A percentile compares a stretch with the other conserved stretches of the same genome.
These are phyloP conservation scores for Pseudoips prasinana DNA, from an alignment of 2,888 invertebrate species.

Conservation along the genomic window DNA sequence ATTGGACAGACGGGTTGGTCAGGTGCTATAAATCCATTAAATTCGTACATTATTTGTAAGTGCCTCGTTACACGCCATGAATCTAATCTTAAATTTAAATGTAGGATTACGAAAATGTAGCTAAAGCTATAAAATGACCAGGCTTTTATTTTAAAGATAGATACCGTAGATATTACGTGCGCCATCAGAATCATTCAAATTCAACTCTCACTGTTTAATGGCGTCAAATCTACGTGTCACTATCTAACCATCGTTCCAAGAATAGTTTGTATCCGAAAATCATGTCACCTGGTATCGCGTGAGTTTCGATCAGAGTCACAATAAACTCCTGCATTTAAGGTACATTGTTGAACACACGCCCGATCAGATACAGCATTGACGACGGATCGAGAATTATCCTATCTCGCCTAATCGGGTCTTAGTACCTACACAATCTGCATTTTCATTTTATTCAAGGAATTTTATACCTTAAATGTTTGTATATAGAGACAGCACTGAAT, in stretches of 20 bases:
- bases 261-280: conserved; percentile 43
- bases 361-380: conserved; percentile 64
- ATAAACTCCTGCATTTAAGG: conserved; percentile 66
- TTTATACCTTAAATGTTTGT: conserved; percentile 25
- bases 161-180: no score
- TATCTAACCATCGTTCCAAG: conserved; percentile 36
- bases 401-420: conserved; percentile 74
- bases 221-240: conserved; percentile 23
- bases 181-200: conserved; percentile 7
- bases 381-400: conserved; percentile 69
- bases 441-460: conserved; percentile 7
- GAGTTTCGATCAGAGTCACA: conserved; percentile 35
- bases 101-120: no score
- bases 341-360: conserved; percentile 56
- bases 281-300: conserved; percentile 46
- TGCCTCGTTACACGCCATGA: not conserved
- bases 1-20: not conserved
- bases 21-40: not conserved
- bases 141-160: no score
- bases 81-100: no score
- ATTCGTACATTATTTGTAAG: not conserved
- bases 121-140: no score
- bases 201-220: conserved; percentile 7
- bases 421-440: conserved; percentile 36
- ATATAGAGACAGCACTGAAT: conserved; percentile 13